Conservation (phyloP, 2,888 invertebrate genomes). For the Thymelicus acteon region DNA sequence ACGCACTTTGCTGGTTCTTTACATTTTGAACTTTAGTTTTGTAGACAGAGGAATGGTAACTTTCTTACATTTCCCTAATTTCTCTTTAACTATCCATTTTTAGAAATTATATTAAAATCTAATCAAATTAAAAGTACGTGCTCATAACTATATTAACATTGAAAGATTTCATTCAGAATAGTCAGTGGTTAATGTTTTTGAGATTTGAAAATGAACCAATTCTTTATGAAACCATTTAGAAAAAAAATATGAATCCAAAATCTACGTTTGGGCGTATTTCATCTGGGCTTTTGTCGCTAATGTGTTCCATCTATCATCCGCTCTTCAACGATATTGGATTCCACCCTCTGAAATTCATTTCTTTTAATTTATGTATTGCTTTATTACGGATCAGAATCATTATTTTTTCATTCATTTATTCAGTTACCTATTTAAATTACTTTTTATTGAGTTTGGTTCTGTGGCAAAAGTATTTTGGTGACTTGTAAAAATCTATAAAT, state of each 20-base stretch:
- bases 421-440: neutral
- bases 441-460: neutral
- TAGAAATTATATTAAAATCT: too few species aligned
- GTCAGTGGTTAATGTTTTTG: too few species aligned
- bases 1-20: too few species aligned
- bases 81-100: too few species aligned
- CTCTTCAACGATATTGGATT: slow-evolving; percentile 65
- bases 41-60: too few species aligned
- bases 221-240: slow-evolving; percentile 32
- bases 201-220: slow-evolving; percentile 27
- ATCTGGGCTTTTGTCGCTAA: slow-evolving; percentile 59
- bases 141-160: too few species aligned
- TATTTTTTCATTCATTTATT: slow-evolving; percentile 9
- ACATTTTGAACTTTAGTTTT: too few species aligned
- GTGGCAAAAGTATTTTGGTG: too few species aligned
- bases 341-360: slow-evolving; percentile 53
- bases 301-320: slow-evolving; percentile 69
- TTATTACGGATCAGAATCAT: slow-evolving; percentile 25
- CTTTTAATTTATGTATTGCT: slow-evolving; percentile 36
- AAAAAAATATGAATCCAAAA: slow-evolving; percentile 39
- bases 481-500: too few species aligned
- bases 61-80: too few species aligned
- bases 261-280: slow-evolving; percentile 39
- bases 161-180: too few species aligned
- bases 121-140: too few species aligned